phyloP scores from a whole-genome alignment of 2,888 invertebrate genomes.

The Trimorus sp. region DNA sequence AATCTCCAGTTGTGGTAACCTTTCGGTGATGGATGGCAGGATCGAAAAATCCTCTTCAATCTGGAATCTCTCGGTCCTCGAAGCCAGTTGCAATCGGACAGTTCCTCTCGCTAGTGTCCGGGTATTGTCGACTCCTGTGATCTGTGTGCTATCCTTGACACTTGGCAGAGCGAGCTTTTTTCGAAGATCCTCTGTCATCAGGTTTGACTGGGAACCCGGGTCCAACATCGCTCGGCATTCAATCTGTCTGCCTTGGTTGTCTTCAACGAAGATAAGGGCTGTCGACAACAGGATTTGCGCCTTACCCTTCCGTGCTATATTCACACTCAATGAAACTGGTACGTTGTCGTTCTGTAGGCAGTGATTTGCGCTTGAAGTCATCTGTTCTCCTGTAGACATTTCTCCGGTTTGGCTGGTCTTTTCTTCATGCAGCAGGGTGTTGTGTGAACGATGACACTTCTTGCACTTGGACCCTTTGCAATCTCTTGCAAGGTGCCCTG shows the following conservation, averaged over 20 bases:
- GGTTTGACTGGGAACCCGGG: constrained; percentile 49
- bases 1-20: neutral
- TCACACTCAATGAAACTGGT: neutral
- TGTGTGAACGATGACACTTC: constrained; percentile 10
- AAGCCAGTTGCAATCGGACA: neutral
- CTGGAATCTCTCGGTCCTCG: neutral
- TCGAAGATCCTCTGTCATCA: constrained; percentile 46
- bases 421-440: constrained; percentile 5
- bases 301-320: neutral
- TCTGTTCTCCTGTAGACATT: neutral
- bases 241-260: neutral
- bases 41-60: constrained; percentile 1
- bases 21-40: constrained; percentile 13
- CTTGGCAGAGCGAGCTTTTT: constrained; percentile 17
- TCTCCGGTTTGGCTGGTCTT: neutral
- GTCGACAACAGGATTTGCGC: neutral
- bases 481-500: constrained; percentile 6
- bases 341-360: neutral
- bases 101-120: neutral
- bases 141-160: neutral
- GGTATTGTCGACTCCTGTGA: neutral
- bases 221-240: constrained; percentile 53
- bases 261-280: neutral
- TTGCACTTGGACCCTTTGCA: constrained; percentile 20
- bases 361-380: neutral